Evolutionary conservation across 2,113 vertebrate genomes (phyloP), one percentile per base, ranked within the genome.

Genomic region (Mastomys natalensis): DNA sequence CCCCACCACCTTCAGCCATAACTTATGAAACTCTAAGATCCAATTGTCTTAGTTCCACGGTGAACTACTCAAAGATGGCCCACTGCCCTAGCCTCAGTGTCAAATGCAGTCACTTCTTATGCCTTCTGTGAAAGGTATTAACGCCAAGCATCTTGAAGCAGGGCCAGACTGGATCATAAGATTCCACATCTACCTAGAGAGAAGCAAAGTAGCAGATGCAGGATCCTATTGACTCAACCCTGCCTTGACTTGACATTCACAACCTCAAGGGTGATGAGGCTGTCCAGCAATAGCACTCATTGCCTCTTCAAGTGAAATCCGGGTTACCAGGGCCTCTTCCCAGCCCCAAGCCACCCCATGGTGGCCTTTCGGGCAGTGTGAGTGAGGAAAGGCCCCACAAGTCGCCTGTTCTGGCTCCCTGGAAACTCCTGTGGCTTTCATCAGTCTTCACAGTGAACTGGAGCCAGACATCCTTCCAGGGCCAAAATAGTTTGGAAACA

Each of bases 401-500:
- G 97, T 97, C 48, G 78, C 78, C 85, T 68, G 51, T 90, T 96
- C 76, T 0, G 0, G 95, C 73, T 95, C 97, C 96, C 95, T 97
- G 97, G 88, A 98, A 98, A 97, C 87, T 97, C 97, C 97, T 97
- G 62, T 58, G 97, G 97, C 92, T 96, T 98, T 97, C 96, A 95
- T 96, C 97, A 98, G 97, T 95, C 96, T 97, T 97, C 97, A 97
- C 95, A 97, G 77, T 94, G 94, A 97, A 98, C 97, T 87, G 76
- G 98, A 87, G 95, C 96, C 98, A 98, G 97, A 98, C 94, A 97
- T 97, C 93, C 89, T 97, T 91, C 91, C 95, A 93, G 97, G 97
- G 98, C 97, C 97, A 95, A 97, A 97, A 96, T 72, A 98, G 96
- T 84, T 97, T 73, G 96, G 97, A 98, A 98, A 98, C 95, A 98